Percentiles rank a stretch among this genome's conserved stretches.
Conservation (phyloP, 2,888 invertebrate species). For the Serripes groenlandicus region DNA sequence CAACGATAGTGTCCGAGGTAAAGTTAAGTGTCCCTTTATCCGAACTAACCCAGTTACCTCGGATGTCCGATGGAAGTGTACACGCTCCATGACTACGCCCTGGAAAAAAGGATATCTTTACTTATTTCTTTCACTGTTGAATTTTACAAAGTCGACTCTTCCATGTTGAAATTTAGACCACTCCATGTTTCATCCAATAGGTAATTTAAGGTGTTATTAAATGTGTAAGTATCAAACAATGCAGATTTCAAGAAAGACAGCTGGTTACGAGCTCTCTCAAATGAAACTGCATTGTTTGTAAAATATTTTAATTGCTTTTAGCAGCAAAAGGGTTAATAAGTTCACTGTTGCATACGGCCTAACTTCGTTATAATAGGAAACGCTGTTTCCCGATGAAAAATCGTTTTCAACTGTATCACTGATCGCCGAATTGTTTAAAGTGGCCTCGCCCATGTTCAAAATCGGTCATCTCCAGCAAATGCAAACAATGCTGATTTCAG, state of each 20-base stretch:
- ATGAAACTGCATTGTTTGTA: background rate
- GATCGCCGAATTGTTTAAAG: too few species aligned
- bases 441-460: too few species aligned
- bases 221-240: background rate
- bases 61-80: constrained; percentile 46
- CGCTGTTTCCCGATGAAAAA: too few species aligned
- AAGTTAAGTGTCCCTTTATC: constrained; percentile 57
- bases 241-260: background rate
- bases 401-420: too few species aligned
- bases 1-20: constrained; percentile 39
- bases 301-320: background rate
- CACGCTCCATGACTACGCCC: constrained; percentile 20
- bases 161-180: too few species aligned
- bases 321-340: background rate
- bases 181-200: too few species aligned
- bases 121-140: too few species aligned
- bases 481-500: background rate
- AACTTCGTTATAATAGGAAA: too few species aligned
- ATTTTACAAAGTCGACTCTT: too few species aligned
- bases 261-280: background rate
- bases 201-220: background rate
- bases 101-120: background rate
- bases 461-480: too few species aligned
- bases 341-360: background rate
- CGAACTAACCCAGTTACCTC: constrained; percentile 62